Conservation (phyloP, 2,888 invertebrate species). For the Eremobia ochroleuca region DNA sequence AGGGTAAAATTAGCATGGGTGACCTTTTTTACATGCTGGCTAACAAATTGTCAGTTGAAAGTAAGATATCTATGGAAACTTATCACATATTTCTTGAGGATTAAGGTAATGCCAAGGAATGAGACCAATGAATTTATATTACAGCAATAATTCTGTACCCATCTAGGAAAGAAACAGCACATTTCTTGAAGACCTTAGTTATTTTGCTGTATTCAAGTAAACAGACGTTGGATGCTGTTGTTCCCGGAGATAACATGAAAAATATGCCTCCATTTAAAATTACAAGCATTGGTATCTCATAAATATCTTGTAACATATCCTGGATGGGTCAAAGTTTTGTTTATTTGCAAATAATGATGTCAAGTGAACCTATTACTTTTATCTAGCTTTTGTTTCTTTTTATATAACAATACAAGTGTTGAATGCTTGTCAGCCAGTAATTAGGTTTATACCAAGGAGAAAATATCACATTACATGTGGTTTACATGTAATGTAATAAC, state of each 20-base stretch:
- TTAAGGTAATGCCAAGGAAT: slow-evolving; percentile 3
- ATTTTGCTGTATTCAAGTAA: slow-evolving; percentile 4
- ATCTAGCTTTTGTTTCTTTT: slow-evolving; percentile 45
- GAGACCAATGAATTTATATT: background rate
- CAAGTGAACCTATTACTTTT: slow-evolving; percentile 19
- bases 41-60: slow-evolving; percentile 24
- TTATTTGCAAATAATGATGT: slow-evolving; percentile 19
- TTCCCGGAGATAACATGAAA: background rate
- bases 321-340: background rate
- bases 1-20: slow-evolving; percentile 38
- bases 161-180: background rate
- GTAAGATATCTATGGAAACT: slow-evolving; percentile 15
- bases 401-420: slow-evolving; percentile 21
- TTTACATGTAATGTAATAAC: slow-evolving; percentile 19
- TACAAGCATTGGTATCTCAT: background rate
- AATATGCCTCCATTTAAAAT: background rate
- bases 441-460: slow-evolving; percentile 42
- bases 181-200: background rate
- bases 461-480: slow-evolving; percentile 37
- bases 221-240: background rate
- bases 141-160: background rate
- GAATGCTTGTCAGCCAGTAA: slow-evolving; percentile 30
- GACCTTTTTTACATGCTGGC: slow-evolving; percentile 46
- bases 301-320: slow-evolving; percentile 1
- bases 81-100: slow-evolving; percentile 3